Evolutionary conservation across 2,888 invertebrate species (phyloP), one percentile per base, ranked within the genome.

Genomic region (Therioaphis trifolii): DNA sequence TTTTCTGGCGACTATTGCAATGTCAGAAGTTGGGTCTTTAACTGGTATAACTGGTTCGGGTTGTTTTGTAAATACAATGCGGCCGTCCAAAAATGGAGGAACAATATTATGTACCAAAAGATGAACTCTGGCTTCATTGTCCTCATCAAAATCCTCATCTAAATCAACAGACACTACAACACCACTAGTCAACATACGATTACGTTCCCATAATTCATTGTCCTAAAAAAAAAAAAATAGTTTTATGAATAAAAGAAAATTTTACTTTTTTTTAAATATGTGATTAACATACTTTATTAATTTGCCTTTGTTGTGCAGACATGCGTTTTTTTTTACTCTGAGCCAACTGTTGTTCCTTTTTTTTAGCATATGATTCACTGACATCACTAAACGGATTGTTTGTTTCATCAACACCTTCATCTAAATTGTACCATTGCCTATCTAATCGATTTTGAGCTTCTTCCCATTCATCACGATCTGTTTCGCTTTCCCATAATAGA

Each of bases 41-140:
- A 97, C 96, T 18, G 99, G 99, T 87, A 99, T 94, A n/a, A 99
- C 97, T 1, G 99, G 99, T 88, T 99, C 98, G 0, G 97, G 97
- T 89, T 99, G 99, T 88, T 99, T 99, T 0, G 99, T 99, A 89
- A 99, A 99, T 0, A 99, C 98, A 86, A 99, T 99, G 82, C 99
- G 91, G 0, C 99, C 99, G 89, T 99, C 99, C 3, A 99, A 91
- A 90, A 99, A 99, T 0, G 99, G 99, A 0, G 99, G 99, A 11
- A 99, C 96, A 84, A 99, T 97, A 88, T 99, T 99, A 89, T 98
- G 98, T 0, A 99, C 99, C 11, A 99, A 89, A 24, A 99, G 90
- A 90, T 99, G 98, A 0, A 99, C 98, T 66, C 98, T 91, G 85
- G 97, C 97, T 84, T 97, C 94, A 68, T 93, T 95, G 88, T 98